phyloP scores from a whole-genome alignment of 2,113 vertebrate species.

The Piliocolobus tephrosceles region DNA sequence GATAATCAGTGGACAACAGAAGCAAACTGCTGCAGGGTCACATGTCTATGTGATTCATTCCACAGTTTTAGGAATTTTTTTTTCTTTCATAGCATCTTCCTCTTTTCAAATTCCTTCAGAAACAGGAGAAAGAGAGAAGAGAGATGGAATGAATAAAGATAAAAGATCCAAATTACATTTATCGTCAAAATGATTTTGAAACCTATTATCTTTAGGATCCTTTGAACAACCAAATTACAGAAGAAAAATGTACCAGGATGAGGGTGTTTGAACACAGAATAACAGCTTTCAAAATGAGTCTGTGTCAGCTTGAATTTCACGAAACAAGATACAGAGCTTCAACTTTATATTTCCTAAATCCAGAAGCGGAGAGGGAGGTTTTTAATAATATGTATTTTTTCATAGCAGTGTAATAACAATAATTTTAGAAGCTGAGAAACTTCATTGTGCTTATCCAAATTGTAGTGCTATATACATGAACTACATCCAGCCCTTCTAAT shows the following conservation, averaged over 20 bases:
- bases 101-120: constrained; percentile 89
- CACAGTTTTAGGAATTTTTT: not conserved
- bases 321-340: not conserved
- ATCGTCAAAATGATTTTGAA: not conserved
- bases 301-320: not conserved
- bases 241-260: not conserved
- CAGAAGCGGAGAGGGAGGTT: not conserved
- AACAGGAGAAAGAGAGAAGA: constrained; percentile 21
- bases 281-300: constrained; percentile 2
- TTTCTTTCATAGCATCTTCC: constrained; percentile 84
- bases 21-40: constrained; percentile 36
- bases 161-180: constrained; percentile 43
- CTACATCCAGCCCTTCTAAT: not conserved
- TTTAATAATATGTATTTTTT: not conserved
- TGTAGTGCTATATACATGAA: not conserved
- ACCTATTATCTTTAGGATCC: not conserved
- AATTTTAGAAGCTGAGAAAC: not conserved
- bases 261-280: not conserved
- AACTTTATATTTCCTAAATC: not conserved
- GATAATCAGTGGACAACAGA: constrained; percentile 62
- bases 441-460: not conserved
- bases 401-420: not conserved
- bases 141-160: not conserved
- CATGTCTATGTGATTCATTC: constrained; percentile 49
- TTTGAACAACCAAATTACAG: not conserved